A percentile compares a stretch with the other conserved stretches of the same genome.
Evolutionary conservation across 1,140 invertebrate genomes (phyloP).

Genomic region (Bursaphelenchus mucronatus): DNA sequence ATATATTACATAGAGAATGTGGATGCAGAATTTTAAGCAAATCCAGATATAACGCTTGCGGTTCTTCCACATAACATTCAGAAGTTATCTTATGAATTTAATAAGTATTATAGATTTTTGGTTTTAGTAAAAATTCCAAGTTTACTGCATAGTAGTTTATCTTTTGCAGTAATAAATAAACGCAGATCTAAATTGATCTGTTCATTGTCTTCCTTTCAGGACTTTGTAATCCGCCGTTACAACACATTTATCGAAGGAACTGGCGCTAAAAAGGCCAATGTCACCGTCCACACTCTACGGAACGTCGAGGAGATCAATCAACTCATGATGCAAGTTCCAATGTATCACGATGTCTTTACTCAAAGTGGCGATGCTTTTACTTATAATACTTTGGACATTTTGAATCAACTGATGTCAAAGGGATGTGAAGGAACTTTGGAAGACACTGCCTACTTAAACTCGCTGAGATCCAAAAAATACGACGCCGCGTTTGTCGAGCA

Average conservation of each 20-base stretch:
- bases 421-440: background rate
- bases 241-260: background rate
- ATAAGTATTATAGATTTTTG: no score
- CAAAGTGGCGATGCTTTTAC: background rate
- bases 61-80: no score
- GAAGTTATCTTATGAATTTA: no score
- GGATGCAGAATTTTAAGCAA: no score
- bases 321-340: background rate
- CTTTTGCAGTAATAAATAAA: no score
- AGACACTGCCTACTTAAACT: background rate
- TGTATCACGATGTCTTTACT: constrained; percentile 9
- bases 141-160: no score
- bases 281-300: background rate
- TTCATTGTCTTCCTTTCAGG: background rate
- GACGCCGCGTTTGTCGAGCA: constrained; percentile 35
- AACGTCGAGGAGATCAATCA: constrained; percentile 12
- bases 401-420: background rate
- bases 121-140: no score
- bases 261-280: background rate
- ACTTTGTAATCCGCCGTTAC: constrained; percentile 4
- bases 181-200: no score
- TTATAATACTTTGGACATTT: background rate
- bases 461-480: constrained; percentile 22
- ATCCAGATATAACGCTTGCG: no score
- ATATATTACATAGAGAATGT: no score